Conservation (phyloP, 2,113 vertebrate species). For the Grallaria varia region DNA sequence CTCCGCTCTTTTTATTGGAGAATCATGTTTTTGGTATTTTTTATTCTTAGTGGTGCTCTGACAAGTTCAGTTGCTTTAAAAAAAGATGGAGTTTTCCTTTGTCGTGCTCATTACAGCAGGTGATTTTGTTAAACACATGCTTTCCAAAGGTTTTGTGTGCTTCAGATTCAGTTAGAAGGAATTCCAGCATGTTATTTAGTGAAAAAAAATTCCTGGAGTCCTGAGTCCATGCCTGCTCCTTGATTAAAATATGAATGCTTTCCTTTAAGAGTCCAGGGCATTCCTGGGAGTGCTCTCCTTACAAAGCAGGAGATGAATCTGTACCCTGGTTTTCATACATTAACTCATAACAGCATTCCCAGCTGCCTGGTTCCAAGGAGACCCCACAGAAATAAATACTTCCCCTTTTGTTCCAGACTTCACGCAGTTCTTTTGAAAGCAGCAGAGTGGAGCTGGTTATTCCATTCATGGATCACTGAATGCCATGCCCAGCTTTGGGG, state of each 20-base stretch:
- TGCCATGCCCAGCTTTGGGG: neutral
- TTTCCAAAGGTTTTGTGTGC: neutral
- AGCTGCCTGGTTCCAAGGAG: conserved; percentile 53
- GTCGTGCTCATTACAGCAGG: neutral
- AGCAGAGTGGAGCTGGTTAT: neutral
- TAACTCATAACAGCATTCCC: conserved; percentile 36
- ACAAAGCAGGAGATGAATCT: conserved; percentile 39
- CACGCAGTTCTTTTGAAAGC: conserved; percentile 24
- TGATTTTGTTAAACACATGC: neutral
- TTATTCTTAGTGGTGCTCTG: neutral
- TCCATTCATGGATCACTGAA: neutral
- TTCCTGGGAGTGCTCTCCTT: neutral
- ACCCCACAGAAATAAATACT: conserved; percentile 51
- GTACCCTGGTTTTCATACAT: conserved; percentile 31
- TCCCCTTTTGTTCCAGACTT: conserved; percentile 48
- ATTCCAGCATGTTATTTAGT: rapidly evolving
- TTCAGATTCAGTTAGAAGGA: neutral
- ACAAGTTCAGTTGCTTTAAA: neutral
- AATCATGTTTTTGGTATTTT: rapidly evolving
- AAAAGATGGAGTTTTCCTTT: neutral
- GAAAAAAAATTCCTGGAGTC: neutral
- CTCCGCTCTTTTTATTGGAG: neutral
- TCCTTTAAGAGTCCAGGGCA: neutral
- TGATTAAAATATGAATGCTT: conserved; percentile 57
- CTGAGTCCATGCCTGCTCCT: neutral